Evolutionary conservation across 1,140 invertebrate species (phyloP), one percentile per base, ranked within the genome.

Genomic region (Paraescarpia echinospica): DNA sequence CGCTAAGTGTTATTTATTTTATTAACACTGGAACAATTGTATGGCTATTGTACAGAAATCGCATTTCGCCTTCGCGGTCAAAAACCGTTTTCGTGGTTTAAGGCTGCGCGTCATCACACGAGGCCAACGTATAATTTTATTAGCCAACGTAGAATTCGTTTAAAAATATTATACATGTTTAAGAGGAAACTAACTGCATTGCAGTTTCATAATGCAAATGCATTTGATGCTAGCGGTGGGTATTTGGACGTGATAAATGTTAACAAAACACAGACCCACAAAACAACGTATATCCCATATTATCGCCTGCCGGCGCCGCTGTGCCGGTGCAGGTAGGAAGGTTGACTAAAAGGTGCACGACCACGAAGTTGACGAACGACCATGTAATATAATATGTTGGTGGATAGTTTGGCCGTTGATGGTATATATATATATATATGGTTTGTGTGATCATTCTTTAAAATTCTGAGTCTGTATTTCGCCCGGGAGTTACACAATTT

Each of bases 201-300:
- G 59, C 59, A 77, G 59, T 77, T 77, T 77, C 59, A 77, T 31
- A 77, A 77, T 77, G 59, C 59, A 77, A 77, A 77, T 77, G 59
- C 59, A 77, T 77, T 77, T 18, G 59, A 77, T 27, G 59, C 59
- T 31, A 77, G 59, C 59, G 59, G 59, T 77, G 59, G 59, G 59
- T 77, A 27, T 18, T 77, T 27, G 2, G 22, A 77, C 27, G 2
- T 18, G 59, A 77, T 77, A 77, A 77, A 77, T 77, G 22, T 77
- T 77, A 77, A 77, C 59, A 77, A 77, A 77, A n/a, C n/a, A n/a
- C n/a, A n/a, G n/a, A n/a, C n/a, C n/a, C 27, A 77, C 22, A 77
- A 77, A 51, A 51, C 48, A 51, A 77, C 41, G 12, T 12, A 41
- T 77, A 27, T 77, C 22, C 14, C 59, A 27, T 77, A 27, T 77